phyloP scores from a whole-genome alignment of 1,140 invertebrate genomes.

The Euura lappo region DNA sequence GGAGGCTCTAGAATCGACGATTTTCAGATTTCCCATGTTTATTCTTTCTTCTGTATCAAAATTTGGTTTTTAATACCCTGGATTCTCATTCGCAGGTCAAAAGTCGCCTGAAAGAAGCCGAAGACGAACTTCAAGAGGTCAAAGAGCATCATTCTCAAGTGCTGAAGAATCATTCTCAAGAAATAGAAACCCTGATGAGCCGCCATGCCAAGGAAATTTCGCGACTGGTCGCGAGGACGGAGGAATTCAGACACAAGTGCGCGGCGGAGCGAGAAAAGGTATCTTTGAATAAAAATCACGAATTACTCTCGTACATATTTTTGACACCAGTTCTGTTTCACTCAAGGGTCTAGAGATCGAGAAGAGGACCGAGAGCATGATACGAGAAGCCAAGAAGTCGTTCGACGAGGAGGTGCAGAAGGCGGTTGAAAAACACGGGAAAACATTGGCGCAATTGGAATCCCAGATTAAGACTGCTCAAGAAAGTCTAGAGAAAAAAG shows the following conservation, averaged over 20 bases:
- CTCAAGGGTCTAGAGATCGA: background rate
- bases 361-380: background rate
- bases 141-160: constrained; percentile 28
- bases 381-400: background rate
- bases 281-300: constrained; percentile 16
- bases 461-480: constrained; percentile 39
- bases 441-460: constrained; percentile 39
- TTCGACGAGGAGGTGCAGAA: constrained; percentile 41
- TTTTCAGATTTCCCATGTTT: background rate
- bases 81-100: constrained; percentile 28
- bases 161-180: constrained; percentile 36
- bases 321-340: background rate
- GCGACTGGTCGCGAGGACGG: constrained; percentile 36
- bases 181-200: constrained; percentile 39
- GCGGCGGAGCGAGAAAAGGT: constrained; percentile 43
- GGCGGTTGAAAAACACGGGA: constrained; percentile 40
- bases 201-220: constrained; percentile 35
- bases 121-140: constrained; percentile 36
- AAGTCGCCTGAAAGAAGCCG: constrained; percentile 26
- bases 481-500: constrained; percentile 40
- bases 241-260: constrained; percentile 34
- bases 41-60: constrained; percentile 31
- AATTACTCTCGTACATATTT: background rate
- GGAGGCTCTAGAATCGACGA: background rate
- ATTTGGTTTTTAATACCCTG: constrained; percentile 37